Base-by-base conservation (phyloP, 1,140 invertebrate species). In the Drosophila sp. region DNA sequence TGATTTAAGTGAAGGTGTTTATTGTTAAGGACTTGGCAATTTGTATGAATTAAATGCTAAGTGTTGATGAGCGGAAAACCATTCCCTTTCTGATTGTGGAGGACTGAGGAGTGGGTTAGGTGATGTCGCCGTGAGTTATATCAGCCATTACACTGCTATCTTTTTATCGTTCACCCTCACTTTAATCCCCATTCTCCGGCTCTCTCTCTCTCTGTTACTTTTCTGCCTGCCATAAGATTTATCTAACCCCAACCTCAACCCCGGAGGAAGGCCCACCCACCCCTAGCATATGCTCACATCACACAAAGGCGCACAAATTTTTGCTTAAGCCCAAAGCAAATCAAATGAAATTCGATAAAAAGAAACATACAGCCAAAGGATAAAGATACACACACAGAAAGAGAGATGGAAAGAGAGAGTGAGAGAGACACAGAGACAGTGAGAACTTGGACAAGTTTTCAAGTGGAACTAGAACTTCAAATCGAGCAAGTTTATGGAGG, bases 321-420 rank as follows among this genome's bases (percentile, higher is more conserved):
- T 63, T 70, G 65, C 70, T 62, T 72, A 66, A 68, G 60, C 58
- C 78, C 41, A 62, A 66, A 56, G 70, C 58, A 86, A 86, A 86
- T 86, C 83, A 68, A 87, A 79, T 82, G 68, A 72, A 79, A 86
- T 72, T 72, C 70, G 70, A 86, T 72, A 70, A 70, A 64, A 71
- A 57, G 69, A 35, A 65, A 71, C 27, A 70, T 44, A 62, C 33
- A 54, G 41, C 56, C 56, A 23, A 35, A 33, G 35, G 62, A 67
- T 54, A 65, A 63, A 73, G 60, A 86, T 54, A 82, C 65, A 76
- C 61, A 50, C n/a, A 25, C 5, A 47, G 23, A 47, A 17, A 6
- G 7, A 35, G 5, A 35, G 3, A 11, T 7, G 4, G 23, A 27
- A 5, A 70, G 44, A 38, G 27, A 25, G 65, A 29, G 55, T 40